Evolutionary conservation across 1,140 invertebrate genomes (phyloP).

Genomic region (Macrosteles quadrilineatus): DNA sequence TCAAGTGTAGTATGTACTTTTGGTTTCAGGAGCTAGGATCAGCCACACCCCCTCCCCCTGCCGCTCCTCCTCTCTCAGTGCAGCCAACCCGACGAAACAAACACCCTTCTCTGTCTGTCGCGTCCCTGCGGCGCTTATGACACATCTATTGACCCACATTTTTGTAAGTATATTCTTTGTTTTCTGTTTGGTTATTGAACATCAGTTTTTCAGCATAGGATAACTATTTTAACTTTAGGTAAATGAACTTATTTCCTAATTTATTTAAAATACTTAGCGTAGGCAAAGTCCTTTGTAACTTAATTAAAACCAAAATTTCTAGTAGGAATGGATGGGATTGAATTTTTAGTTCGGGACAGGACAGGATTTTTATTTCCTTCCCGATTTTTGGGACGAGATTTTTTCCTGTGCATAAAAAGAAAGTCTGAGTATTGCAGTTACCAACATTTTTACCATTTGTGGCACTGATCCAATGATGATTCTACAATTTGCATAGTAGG

Average conservation of each 20-base stretch:
- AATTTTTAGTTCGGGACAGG: too few species aligned
- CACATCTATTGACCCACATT: conserved; percentile 24
- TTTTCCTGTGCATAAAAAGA: too few species aligned
- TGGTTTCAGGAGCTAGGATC: conserved; percentile 60
- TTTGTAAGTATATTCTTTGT: conserved; percentile 35
- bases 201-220: neutral
- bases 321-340: too few species aligned
- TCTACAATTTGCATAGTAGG: too few species aligned
- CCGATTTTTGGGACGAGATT: too few species aligned
- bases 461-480: too few species aligned
- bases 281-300: too few species aligned
- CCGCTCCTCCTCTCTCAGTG: conserved; percentile 67
- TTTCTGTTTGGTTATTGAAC: neutral
- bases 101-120: conserved; percentile 59
- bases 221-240: neutral
- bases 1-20: neutral
- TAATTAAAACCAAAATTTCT: too few species aligned
- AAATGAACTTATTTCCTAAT: neutral
- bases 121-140: conserved; percentile 55
- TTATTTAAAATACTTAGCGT: too few species aligned
- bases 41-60: conserved; percentile 59
- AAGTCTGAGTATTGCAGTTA: too few species aligned
- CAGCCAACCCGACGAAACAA: conserved; percentile 76
- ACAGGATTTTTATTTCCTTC: too few species aligned
- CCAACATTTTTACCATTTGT: too few species aligned